Percentiles rank a stretch among this genome's conserved stretches.
phyloP scores from a whole-genome alignment of 2,113 vertebrate species.

The Chionomys nivalis region DNA sequence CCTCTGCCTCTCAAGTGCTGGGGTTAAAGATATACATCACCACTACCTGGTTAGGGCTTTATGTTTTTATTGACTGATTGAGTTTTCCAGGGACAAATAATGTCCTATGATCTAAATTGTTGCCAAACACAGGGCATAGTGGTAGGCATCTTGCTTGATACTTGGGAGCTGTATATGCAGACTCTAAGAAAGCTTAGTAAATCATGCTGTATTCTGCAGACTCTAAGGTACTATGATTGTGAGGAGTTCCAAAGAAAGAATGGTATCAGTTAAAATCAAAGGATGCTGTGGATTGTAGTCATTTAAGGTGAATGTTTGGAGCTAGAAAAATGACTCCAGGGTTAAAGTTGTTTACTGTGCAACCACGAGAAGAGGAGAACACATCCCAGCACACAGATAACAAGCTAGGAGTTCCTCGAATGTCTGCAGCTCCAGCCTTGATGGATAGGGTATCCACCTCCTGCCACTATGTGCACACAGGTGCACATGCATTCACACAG shows the following conservation, averaged over 20 bases:
- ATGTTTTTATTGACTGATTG: neutral
- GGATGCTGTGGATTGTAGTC: neutral
- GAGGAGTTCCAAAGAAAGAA: neutral
- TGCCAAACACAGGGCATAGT: neutral
- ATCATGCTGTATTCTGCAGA: neutral
- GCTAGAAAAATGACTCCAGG: neutral
- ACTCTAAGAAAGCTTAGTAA: neutral
- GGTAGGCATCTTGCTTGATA: neutral
- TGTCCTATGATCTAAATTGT: neutral
- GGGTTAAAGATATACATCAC: neutral
- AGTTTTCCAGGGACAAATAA: slow-evolving; percentile 45
- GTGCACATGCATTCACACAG: neutral
- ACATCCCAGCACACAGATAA: neutral
- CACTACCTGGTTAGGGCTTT: neutral
- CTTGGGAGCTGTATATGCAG: neutral
- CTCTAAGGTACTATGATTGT: neutral
- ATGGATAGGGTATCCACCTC: too few species aligned
- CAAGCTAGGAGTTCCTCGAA: neutral
- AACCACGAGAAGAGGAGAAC: too few species aligned
- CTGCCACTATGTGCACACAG: neutral
- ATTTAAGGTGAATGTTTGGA: neutral
- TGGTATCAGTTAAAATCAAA: neutral
- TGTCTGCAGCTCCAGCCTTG: neutral
- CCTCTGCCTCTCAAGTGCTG: neutral
- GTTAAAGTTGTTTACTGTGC: neutral